Percentiles rank a stretch among this genome's conserved stretches.
Evolutionary conservation across 2,888 invertebrate genomes (phyloP).

Genomic region (Stegophylla sp.): DNA sequence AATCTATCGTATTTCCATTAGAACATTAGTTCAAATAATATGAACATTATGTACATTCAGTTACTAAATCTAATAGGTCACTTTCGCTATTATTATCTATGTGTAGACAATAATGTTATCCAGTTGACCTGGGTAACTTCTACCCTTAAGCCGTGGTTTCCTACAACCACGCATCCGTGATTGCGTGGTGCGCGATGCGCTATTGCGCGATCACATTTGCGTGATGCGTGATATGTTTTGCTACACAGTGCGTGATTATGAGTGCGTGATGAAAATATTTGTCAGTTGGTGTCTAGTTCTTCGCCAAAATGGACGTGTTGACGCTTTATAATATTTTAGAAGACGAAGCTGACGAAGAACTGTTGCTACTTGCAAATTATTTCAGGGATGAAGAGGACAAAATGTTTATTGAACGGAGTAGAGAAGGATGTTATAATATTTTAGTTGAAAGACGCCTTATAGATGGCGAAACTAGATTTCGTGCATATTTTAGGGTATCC

Average conservation of each 20-base stretch:
- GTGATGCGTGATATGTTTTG: too few relatives aligned
- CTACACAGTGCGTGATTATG: too few relatives aligned
- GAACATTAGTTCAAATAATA: too few relatives aligned
- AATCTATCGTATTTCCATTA: too few relatives aligned
- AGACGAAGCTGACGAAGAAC: neutral
- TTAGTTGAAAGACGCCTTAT: neutral
- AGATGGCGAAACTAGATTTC: neutral
- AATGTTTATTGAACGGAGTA: neutral
- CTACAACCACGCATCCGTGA: too few relatives aligned
- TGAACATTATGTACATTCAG: too few relatives aligned
- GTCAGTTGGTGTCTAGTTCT: neutral
- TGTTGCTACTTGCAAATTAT: neutral
- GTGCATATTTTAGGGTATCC: constrained; percentile 15
- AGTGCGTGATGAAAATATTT: too few relatives aligned
- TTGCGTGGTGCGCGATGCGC: too few relatives aligned
- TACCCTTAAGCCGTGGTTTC: too few relatives aligned
- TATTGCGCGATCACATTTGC: too few relatives aligned
- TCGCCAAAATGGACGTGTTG: neutral
- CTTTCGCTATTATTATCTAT: neutral
- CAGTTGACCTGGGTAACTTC: neutral
- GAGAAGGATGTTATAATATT: neutral
- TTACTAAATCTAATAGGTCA: neutral
- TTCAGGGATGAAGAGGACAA: neutral
- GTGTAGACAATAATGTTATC: neutral
- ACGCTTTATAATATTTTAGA: neutral